Evolutionary conservation across 2,113 vertebrate species (phyloP), one percentile per base, ranked within the genome.

Genomic region (Himantopus leucocephalus): DNA sequence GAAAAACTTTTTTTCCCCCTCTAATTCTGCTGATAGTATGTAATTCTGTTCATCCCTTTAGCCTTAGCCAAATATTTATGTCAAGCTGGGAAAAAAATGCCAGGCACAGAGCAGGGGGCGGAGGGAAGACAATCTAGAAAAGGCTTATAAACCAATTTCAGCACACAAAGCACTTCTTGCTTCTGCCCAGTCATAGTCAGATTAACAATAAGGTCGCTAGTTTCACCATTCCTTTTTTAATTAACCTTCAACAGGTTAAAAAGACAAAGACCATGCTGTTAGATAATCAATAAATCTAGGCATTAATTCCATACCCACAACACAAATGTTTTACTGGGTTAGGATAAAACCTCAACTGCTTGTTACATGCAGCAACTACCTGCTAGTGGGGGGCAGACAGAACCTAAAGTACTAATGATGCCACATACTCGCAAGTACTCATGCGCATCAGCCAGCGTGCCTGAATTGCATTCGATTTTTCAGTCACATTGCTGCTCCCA

Each of bases 21-120:
- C 85, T 37, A 74, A 47, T 83, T 92, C 94, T 96, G 94, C 93
- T 87, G 90, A 92, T 48, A 23, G 56, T 50, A 62, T 20, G 93
- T 84, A 94, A 93, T 97, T 93, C 95, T 71, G 88, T 91, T 93
- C 88, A 91, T 85, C 90, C 73, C 63, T 95, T 95, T 87, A 96
- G 96, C 89, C 86, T 93, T 91, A 71, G 89, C 86, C 97, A 97
- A 97, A 96, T 93, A 92, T 85, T 96, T 97, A 79, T 90, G 94
- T 96, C 92, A 96, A 91, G 81, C 84, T 95, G 81, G 91, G 97
- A 76, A 96, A 92, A 89, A 95, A 92, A 96, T 95, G 93, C 92
- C 92, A 94, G 71, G 95, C 89, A n/a, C 53, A 55, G 71, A 95
- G 81, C 88, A 73, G 90, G 41, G 53, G 96, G 94, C 0, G 9